Evolutionary conservation across 2,113 vertebrate genomes (phyloP), one percentile per base, ranked within the genome.

Genomic region (Typhlomys cinereus): DNA sequence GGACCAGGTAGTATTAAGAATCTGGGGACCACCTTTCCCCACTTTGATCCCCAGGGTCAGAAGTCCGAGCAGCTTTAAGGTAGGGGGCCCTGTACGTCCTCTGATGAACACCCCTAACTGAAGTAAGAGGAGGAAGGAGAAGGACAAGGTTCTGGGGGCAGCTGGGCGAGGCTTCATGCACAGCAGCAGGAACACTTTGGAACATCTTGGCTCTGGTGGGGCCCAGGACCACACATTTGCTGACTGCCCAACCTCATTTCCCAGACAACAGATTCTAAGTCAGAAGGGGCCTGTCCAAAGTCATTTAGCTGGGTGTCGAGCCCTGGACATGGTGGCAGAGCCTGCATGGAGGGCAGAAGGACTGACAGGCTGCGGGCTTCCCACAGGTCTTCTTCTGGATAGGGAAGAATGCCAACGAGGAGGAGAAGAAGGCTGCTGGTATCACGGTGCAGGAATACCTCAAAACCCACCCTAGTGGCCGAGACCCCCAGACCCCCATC

Each of bases 341-440:
- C 3, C 57, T 2, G 10, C 50, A 36, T 12, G 52, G 13, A 67
- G 46, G 2, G 34, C 15, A 27, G 54, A 41, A 54, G 44, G 34
- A 41, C 48, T 50, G 76, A 66, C 39, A 15, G 29, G 34, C 11
- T 7, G 7, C 3, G 54, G 25, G 9, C n/a, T 69, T 75, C 69
- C n/a, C 6, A 8, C 93, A 99, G 99, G 92, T 99, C 91, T 99
- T 98, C 96, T 85, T 99, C 95, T 99, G 99, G 99, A 96, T 98
- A 0, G 99, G 99, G 31, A 98, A 98, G 90, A 64, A 89, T 0
- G 97, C 99, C 88, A 98, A 98, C 0, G 97, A 98, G 57, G 74
- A 92, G 0, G 99, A 99, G 97, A 99, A 98, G 94, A 96, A 96
- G 46, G 97, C 97, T 0, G 97, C 98, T 0, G 98, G 98, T 0